Base-by-base conservation (phyloP, 2,113 vertebrate genomes). In the Prunella fulvescens region DNA sequence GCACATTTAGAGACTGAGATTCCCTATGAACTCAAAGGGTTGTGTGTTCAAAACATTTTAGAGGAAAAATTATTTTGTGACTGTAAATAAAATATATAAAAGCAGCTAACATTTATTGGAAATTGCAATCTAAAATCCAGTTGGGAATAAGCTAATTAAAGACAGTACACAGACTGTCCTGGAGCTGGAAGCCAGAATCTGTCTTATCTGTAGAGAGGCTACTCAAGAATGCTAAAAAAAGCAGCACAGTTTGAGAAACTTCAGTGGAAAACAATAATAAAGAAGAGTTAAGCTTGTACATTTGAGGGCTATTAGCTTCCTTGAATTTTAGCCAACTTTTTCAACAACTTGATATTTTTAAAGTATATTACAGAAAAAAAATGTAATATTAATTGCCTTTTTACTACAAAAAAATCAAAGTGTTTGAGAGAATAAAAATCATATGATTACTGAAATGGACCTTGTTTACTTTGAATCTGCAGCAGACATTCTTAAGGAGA, bases 401-500 rank as follows among this genome's bases (percentile, higher is more conserved):
- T 78, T 58, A 47, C 29, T 70, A 13, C 26, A 29, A 82, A 85
- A 80, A 19, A 54, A 48, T 56, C 37, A 70, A 92, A 76, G 33
- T 10, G 44, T 35, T 50, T 10, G 8, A 22, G 29, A 44, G 62
- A 87, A 92, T 80, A 62, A 87, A 88, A 92, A 70, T 53, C 2
- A 0, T 44, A 45, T 17, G 18, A 64, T 85, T 44, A 54, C 15
- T 47, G 16, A 56, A 85, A 81, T 45, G 19, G 78, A 85, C 47
- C 24, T 67, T 92, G 73, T 87, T 91, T 89, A 90, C 42, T 89
- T 92, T 82, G 70, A 73, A 77, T 88, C 50, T 92, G 74, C 48
- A 73, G 79, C 74, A 83, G 81, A 81, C 82, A 91, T 91, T 86
- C 85, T 93, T 70, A 28, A 69, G 54, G 71, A 73, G 50, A 81